Conservation (phyloP, 2,888 invertebrate species). For the Lucinisca nassula region DNA sequence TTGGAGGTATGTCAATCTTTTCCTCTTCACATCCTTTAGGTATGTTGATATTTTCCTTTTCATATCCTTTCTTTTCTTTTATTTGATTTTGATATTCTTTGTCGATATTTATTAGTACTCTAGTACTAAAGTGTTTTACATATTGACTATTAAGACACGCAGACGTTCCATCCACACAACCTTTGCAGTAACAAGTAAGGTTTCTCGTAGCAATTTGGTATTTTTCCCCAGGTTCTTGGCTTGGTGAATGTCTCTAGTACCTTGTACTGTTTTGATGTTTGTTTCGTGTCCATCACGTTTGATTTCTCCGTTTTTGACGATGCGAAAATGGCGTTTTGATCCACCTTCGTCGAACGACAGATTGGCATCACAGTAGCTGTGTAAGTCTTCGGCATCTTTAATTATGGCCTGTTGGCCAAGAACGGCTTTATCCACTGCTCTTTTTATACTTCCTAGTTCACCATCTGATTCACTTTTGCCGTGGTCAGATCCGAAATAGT, state of each 20-base stretch:
- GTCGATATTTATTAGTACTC: neutral
- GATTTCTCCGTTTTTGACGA: constrained; percentile 51
- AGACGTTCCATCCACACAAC: neutral
- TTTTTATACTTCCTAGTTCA: neutral
- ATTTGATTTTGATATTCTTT: neutral
- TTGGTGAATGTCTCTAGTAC: neutral
- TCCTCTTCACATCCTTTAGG: too few species aligned
- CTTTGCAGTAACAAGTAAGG: neutral
- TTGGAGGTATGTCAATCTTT: too few species aligned
- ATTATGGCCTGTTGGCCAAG: neutral
- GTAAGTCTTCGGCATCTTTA: constrained; percentile 49
- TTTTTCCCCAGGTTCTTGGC: neutral
- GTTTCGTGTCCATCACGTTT: constrained; percentile 46
- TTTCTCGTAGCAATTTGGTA: neutral
- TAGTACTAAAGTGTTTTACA: constrained; percentile 1
- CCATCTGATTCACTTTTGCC: neutral
- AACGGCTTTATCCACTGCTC: neutral
- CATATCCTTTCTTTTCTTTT: neutral
- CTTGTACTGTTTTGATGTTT: constrained; percentile 54
- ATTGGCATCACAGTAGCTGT: constrained; percentile 26
- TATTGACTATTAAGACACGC: too few species aligned
- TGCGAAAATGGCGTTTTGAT: constrained; percentile 49
- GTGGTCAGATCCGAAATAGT: neutral
- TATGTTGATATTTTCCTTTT: neutral
- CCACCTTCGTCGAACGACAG: constrained; percentile 32